Evolutionary conservation across 37 sponge, comb jelly and placozoan species (phyloP), one percentile per base, ranked within the genome.

Genomic region (Cladorhizidae sp.): DNA sequence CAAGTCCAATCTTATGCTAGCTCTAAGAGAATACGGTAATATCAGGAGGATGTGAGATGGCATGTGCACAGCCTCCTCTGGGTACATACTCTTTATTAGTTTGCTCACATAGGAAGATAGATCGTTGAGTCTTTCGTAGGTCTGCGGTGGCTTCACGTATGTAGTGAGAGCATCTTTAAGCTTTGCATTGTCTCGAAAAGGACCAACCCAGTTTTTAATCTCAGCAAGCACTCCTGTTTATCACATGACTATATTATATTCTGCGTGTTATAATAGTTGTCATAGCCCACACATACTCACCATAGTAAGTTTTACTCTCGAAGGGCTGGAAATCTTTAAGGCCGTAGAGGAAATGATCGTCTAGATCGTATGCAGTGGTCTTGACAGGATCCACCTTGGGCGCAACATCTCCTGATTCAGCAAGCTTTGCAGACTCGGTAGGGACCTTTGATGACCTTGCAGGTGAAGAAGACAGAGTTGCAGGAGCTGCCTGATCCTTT

Each of bases 321-420:
- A 85, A 85, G 8, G 74, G 57, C 31, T 76, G 77, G 36, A 85
- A 77, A 45, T 85, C 78, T 42, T 71, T 76, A 51, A 77, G 58
- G 61, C 78, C 58, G 61, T 85, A 77, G 25, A 77, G 59, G 37
- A 76, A 85, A 62, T 71, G 64, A 0, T 74, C 56, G 26, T 55
- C 37, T 7, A 52, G 74, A n/a, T n/a, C n/a, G n/a, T n/a, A n/a
- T n/a, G n/a, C n/a, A n/a, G n/a, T n/a, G n/a, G n/a, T n/a, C n/a
- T n/a, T n/a, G n/a, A n/a, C n/a, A n/a, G n/a, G n/a, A n/a, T n/a
- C n/a, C n/a, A n/a, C n/a, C n/a, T n/a, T n/a, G n/a, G n/a, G n/a
- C n/a, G n/a, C n/a, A n/a, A n/a, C n/a, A n/a, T n/a, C n/a, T n/a
- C n/a, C n/a, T n/a, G n/a, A n/a, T n/a, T n/a, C n/a, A n/a, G n/a